Evolutionary conservation across 2,888 invertebrate species (phyloP).

Genomic region (Parnassius glacialis): DNA sequence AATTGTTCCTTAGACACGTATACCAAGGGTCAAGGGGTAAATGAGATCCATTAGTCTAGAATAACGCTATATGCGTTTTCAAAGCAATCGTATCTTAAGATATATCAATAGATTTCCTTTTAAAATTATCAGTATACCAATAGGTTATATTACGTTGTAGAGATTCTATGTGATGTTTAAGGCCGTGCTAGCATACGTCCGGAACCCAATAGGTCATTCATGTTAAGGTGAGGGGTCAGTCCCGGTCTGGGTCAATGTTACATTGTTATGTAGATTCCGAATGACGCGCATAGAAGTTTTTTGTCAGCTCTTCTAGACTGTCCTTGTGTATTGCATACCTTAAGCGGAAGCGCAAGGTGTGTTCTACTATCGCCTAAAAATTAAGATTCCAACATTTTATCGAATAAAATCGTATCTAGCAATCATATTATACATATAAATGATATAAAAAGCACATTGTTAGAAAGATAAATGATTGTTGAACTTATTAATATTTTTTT

Average conservation of each 20-base stretch:
- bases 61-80: conserved; percentile 26
- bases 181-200: conserved; percentile 59
- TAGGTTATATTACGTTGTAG: conserved; percentile 26
- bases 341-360: no score
- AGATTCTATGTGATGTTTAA: conserved; percentile 34
- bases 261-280: conserved; percentile 65
- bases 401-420: no score
- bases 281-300: conserved; percentile 50
- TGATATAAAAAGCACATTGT: no score
- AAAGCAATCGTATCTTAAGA: conserved; percentile 26
- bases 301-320: conserved; percentile 42
- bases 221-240: conserved; percentile 54
- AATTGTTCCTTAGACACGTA: not conserved
- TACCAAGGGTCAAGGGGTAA: conserved; percentile 56
- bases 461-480: no score
- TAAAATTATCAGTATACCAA: conserved; percentile 14
- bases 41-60: conserved; percentile 63
- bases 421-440: no score
- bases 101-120: conserved; percentile 17
- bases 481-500: no score
- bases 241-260: conserved; percentile 63
- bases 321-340: conserved; percentile 27
- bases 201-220: conserved; percentile 58
- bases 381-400: no score
- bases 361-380: no score